phyloP scores from a whole-genome alignment of 1,140 invertebrate species.

The Arctopsyche grandis region DNA sequence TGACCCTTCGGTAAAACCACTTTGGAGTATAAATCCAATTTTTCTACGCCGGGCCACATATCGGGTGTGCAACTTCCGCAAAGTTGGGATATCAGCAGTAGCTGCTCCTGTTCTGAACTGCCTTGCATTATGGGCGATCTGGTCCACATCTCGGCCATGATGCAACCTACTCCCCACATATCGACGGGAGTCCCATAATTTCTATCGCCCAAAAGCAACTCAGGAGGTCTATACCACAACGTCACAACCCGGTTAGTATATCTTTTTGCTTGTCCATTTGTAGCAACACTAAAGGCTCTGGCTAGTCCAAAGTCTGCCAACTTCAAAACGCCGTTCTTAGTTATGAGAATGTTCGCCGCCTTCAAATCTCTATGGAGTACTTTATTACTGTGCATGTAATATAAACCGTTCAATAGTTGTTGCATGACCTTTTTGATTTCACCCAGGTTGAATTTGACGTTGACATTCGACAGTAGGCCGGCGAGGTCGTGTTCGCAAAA shows the following conservation, averaged over 20 bases:
- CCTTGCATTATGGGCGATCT: constrained; percentile 90
- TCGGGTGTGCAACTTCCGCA: constrained; percentile 96
- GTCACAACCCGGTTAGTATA: constrained; percentile 92
- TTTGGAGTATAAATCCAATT: constrained; percentile 91
- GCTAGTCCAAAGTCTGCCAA: constrained; percentile 94
- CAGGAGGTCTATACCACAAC: constrained; percentile 95
- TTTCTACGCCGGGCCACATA: constrained; percentile 95
- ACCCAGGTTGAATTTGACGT: constrained; percentile 95
- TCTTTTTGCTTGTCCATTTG: constrained; percentile 85
- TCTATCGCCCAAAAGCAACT: constrained; percentile 83
- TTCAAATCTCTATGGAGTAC: constrained; percentile 98
- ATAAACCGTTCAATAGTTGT: constrained; percentile 95
- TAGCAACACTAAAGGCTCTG: constrained; percentile 89
- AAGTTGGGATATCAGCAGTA: constrained; percentile 94
- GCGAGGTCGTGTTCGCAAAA: constrained; percentile 99
- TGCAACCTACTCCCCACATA: constrained; percentile 98
- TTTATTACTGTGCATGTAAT: constrained; percentile 98
- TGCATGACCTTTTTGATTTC: constrained; percentile 99
- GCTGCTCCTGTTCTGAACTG: constrained; percentile 94
- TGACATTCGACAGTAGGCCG: constrained; percentile 93
- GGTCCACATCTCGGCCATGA: constrained; percentile 99
- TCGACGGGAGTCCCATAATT: constrained; percentile 98
- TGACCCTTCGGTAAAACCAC: constrained; percentile 92
- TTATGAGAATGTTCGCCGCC: constrained; percentile 98
- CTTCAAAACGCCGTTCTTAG: constrained; percentile 94